phyloP scores from a whole-genome alignment of 2,113 vertebrate species.

The Gambusia holbrooki region DNA sequence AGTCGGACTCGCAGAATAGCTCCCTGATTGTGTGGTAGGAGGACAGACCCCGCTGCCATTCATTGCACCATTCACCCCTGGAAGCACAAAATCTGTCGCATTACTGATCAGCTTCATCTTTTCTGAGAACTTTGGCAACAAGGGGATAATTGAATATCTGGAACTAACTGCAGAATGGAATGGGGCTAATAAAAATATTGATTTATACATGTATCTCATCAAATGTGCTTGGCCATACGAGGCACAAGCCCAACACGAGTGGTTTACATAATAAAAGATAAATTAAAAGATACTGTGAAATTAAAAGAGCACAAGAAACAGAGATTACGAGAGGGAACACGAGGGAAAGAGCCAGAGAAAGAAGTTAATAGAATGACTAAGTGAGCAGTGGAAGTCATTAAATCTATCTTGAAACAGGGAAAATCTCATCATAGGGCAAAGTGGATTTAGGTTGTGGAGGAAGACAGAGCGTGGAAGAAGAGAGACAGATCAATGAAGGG shows the following conservation, averaged over 20 bases:
- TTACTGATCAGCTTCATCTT: constrained; percentile 40
- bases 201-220: constrained; percentile 74
- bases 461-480: constrained; percentile 16
- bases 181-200: constrained; percentile 66
- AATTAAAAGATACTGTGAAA: constrained; percentile 77
- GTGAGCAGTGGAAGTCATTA: constrained; percentile 66
- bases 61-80: constrained; percentile 92
- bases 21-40: constrained; percentile 79
- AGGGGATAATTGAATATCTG: constrained; percentile 62
- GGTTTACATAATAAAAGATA: constrained; percentile 76
- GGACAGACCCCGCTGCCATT: constrained; percentile 88
- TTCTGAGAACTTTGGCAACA: constrained; percentile 36
- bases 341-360: constrained; percentile 28
- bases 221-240: constrained; percentile 54
- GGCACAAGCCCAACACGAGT: constrained; percentile 62
- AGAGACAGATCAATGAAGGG: constrained; percentile 19
- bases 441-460: constrained; percentile 41
- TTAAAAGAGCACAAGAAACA: constrained; percentile 63
- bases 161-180: constrained; percentile 50
- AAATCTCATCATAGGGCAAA: constrained; percentile 60
- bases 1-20: constrained; percentile 80
- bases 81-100: constrained; percentile 36
- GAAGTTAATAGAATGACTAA: constrained; percentile 62
- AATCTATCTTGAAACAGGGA: constrained; percentile 50
- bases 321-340: constrained; percentile 53